These are phyloP conservation scores for Cyrtorhinus lividipennis DNA, from an alignment of 1,140 invertebrate species.

Conservation along the genomic window DNA sequence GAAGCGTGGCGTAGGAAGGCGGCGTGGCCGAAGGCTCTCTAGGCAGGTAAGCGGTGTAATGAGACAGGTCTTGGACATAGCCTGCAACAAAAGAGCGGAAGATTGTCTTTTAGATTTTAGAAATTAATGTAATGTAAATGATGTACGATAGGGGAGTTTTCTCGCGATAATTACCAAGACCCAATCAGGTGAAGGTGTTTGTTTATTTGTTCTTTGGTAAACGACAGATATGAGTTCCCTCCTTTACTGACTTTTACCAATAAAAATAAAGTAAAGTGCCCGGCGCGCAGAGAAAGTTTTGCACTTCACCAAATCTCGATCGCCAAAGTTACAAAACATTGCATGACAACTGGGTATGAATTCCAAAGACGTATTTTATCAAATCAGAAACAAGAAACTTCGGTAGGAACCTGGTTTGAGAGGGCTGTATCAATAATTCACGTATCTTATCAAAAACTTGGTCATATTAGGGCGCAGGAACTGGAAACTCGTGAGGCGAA, in stretches of 20 bases:
- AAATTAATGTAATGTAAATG: not conserved
- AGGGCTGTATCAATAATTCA: not conserved
- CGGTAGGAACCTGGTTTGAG: too few species aligned
- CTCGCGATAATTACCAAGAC: slow-evolving; percentile 5
- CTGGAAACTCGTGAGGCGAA: not conserved
- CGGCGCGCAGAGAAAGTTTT: too few species aligned
- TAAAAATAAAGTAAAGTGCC: too few species aligned
- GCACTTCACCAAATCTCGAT: too few species aligned
- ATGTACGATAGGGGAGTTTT: not conserved
- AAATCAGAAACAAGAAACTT: too few species aligned
- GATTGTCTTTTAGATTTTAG: not conserved
- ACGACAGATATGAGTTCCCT: too few species aligned
- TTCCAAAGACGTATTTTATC: too few species aligned
- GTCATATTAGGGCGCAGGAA: not conserved
- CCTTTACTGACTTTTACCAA: too few species aligned
- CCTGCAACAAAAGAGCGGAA: slow-evolving; percentile 31
- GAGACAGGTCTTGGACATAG: slow-evolving; percentile 32
- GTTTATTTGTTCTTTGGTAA: too few species aligned
- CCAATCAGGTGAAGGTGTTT: not conserved
- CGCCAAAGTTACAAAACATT: too few species aligned
- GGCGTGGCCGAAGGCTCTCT: slow-evolving; percentile 21
- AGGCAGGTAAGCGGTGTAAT: slow-evolving; percentile 26
- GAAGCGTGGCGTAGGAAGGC: slow-evolving; percentile 48
- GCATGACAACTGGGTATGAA: too few species aligned
- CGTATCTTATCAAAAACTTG: not conserved